Base-by-base conservation (phyloP, 2,888 invertebrate genomes). In the Rhingia campestris region DNA sequence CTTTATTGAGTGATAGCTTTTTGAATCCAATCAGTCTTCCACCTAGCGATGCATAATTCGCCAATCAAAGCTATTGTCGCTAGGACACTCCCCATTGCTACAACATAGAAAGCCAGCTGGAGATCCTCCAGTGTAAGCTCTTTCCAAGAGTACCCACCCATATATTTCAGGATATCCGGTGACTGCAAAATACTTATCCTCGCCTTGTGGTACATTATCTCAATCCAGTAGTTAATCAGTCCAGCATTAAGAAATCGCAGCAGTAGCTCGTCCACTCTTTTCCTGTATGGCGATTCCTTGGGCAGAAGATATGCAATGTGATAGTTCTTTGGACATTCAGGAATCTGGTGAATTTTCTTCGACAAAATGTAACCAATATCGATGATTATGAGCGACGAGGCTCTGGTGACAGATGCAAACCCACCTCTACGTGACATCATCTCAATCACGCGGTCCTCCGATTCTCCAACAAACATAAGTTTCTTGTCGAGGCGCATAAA, bases 251-350 rank as follows among this genome's bases (percentile, higher is more conserved):
- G 47, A 35, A 91, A 87, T 7, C 87, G 87, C n/a, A 90, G 45
- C 4, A 91, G 87, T 0, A 91, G 75, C 2, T 76, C 59, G 67
- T 92, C 89, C 0, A 92, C 87, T 43, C 87, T 77, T 45, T 89
- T 86, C 12, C 87, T 67, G 66, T 88, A 91, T 0, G 91, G 89
- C 0, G 91, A 91, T 4, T 90, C 88, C 47, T 87, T 88, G 1
- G 88, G 88, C 56, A 89, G 84, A 4, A 91, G 82, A 82, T 90
- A 92, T 0, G 90, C 91, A 12, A 92, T 88, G 45, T 90, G 89
- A 84, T 91, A 92, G 4, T 81, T 89, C 77, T 90, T 90, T 0
- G 92, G 92, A 41, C 92, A 92, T 72, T 92, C 90, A 0, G 89
- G 88, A 22, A 92, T 89, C 69, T 89, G 88, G 84, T 91, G 90